Evolutionary conservation across 1,140 invertebrate genomes (phyloP).

Genomic region (Latrodectus geometricus): DNA sequence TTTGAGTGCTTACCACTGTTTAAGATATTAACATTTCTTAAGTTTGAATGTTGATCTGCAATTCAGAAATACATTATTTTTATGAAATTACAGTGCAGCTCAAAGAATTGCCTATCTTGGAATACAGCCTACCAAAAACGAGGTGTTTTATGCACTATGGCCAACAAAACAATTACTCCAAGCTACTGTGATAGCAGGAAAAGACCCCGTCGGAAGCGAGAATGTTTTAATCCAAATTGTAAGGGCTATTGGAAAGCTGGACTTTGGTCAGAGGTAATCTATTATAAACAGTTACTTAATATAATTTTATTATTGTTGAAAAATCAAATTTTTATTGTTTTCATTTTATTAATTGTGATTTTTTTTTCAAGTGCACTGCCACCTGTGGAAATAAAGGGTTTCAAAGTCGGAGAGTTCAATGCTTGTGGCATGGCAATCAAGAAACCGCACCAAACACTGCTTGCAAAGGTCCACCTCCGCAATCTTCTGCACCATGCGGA

Average conservation of each 20-base stretch:
- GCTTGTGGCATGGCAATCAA: conserved; percentile 86
- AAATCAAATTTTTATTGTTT: no score
- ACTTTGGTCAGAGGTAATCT: conserved; percentile 85
- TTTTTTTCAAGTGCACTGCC: conserved; percentile 78
- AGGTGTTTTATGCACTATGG: conserved; percentile 60
- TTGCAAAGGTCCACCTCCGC: conserved; percentile 25
- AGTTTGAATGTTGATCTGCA: no score
- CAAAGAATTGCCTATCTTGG: conserved; percentile 77
- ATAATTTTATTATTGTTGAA: no score
- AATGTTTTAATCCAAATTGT: conserved; percentile 83
- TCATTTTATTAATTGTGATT: no score
- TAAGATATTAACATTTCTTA: no score
- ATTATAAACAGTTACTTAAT: no score
- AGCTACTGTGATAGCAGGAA: conserved; percentile 72
- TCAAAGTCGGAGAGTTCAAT: conserved; percentile 85
- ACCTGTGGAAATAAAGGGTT: conserved; percentile 79
- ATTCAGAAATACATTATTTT: no score
- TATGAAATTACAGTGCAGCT: conserved; percentile 35
- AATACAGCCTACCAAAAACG: conserved; percentile 73
- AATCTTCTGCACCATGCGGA: conserved; percentile 14
- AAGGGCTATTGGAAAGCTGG: conserved; percentile 85
- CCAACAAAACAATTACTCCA: conserved; percentile 73
- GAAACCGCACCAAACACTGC: conserved; percentile 81
- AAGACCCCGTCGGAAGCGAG: conserved; percentile 77
- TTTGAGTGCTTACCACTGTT: no score